Evolutionary conservation across 2,797 vertebrate species (phyloP).

Genomic region (Pantherophis alleghaniensis): DNA sequence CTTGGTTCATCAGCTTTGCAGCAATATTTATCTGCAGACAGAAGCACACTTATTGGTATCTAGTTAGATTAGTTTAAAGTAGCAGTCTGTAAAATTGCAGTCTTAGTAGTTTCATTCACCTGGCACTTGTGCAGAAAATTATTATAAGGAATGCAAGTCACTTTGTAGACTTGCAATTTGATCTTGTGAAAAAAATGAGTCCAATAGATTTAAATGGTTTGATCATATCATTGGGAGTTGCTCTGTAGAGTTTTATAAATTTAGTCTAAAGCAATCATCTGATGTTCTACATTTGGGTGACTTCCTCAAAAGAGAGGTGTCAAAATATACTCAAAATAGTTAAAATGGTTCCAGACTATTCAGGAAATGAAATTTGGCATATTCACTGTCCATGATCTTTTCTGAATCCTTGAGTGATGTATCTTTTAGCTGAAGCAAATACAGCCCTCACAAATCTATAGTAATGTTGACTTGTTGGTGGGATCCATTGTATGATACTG

Average conservation of each 20-base stretch:
- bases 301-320: background rate
- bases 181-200: background rate
- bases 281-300: background rate
- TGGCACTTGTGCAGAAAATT: background rate
- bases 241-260: background rate
- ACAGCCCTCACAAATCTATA: too few species aligned
- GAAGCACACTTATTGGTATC: background rate
- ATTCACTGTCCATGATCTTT: too few species aligned
- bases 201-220: background rate
- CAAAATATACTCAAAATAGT: background rate
- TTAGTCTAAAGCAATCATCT: background rate
- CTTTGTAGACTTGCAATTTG: background rate
- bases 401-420: too few species aligned
- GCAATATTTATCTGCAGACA: background rate
- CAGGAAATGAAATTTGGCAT: background rate
- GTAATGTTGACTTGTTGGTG: too few species aligned
- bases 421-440: too few species aligned
- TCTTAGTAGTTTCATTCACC: background rate
- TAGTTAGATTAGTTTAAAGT: background rate
- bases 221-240: background rate
- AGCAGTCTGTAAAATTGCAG: background rate
- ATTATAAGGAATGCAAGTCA: background rate
- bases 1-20: background rate
- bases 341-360: background rate
- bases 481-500: too few species aligned